phyloP scores from a whole-genome alignment of 1,140 invertebrate species.

The Tetraneura akinire region DNA sequence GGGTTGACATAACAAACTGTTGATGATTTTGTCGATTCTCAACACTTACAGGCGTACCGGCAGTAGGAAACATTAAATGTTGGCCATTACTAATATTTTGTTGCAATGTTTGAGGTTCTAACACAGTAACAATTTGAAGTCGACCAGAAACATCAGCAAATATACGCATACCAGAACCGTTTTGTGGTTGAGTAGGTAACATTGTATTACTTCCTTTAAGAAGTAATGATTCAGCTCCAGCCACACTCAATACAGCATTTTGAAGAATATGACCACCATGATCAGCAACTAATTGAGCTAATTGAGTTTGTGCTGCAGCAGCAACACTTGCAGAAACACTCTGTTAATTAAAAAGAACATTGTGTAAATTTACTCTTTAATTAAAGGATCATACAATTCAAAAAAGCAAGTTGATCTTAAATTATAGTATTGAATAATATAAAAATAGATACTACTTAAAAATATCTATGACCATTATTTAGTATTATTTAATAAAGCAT shows the following conservation, averaged over 20 bases:
- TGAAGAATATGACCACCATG: constrained; percentile 56
- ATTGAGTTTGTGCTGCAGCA: constrained; percentile 56
- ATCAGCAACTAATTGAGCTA: constrained; percentile 56
- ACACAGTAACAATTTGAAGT: constrained; percentile 52
- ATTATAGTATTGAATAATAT: too few species aligned
- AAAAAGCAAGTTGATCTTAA: too few species aligned
- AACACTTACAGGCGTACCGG: constrained; percentile 39
- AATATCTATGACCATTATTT: background rate
- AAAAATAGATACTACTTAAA: background rate
- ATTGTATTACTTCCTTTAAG: constrained; percentile 53
- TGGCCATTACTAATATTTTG: constrained; percentile 48
- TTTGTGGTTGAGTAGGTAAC: constrained; percentile 54
- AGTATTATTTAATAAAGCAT: background rate
- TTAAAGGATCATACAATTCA: too few species aligned
- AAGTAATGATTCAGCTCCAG: constrained; percentile 54
- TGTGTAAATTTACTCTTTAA: too few species aligned
- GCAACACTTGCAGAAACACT: constrained; percentile 56
- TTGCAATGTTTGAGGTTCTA: constrained; percentile 40
- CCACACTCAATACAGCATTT: constrained; percentile 56
- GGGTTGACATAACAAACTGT: constrained; percentile 40
- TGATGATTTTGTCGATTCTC: constrained; percentile 50
- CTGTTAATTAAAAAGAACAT: constrained; percentile 18
- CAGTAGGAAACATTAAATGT: constrained; percentile 43
- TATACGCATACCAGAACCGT: constrained; percentile 54
- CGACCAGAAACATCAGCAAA: constrained; percentile 54